Conservation (phyloP, 2,888 invertebrate genomes). For the Stegana nigrithorax region DNA sequence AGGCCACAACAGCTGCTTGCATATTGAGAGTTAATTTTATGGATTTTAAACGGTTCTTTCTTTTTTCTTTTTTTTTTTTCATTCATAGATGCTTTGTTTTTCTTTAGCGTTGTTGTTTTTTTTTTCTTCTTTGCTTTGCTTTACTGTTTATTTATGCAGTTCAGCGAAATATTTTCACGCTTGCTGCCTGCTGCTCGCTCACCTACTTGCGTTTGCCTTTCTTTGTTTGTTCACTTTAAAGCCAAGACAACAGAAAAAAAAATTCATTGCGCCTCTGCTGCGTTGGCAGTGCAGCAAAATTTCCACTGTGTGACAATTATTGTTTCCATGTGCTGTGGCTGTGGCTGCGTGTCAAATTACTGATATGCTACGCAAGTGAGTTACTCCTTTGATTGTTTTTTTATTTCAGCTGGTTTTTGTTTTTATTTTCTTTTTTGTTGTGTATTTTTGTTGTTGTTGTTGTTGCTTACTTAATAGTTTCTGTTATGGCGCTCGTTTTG, state of each 20-base stretch:
- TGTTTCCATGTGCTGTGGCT: too few relatives aligned
- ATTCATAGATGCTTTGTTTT: conserved; percentile 20
- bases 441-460: conserved; percentile 5
- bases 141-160: conserved; percentile 6
- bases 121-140: conserved; percentile 18
- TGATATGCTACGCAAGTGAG: too few relatives aligned
- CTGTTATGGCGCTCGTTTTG: conserved; percentile 14
- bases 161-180: too few relatives aligned
- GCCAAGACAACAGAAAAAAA: too few relatives aligned
- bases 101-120: conserved; percentile 28
- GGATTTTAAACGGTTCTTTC: conserved; percentile 37
- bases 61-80: background rate
- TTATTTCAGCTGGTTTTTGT: too few relatives aligned
- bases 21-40: conserved; percentile 44
- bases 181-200: too few relatives aligned
- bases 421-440: conserved; percentile 13
- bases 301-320: too few relatives aligned
- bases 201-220: background rate
- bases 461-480: too few relatives aligned
- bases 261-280: too few relatives aligned
- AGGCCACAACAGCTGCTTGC: conserved; percentile 29
- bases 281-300: too few relatives aligned
- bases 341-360: too few relatives aligned
- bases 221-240: background rate
- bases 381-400: background rate